phyloP scores from a whole-genome alignment of 2,797 vertebrate genomes.

The Euthynnus affinis region DNA sequence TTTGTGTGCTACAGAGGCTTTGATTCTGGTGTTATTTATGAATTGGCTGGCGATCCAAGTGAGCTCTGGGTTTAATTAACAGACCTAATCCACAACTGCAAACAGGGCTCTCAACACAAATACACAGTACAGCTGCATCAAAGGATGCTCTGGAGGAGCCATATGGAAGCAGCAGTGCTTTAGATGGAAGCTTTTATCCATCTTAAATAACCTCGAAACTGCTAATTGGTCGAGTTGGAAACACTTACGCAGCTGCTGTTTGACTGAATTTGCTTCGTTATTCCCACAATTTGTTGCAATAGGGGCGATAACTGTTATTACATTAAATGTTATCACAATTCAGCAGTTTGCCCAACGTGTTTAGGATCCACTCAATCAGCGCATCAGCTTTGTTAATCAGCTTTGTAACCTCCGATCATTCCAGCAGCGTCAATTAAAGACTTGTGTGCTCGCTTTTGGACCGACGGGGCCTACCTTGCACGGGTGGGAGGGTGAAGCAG shows the following conservation, averaged over 20 bases:
- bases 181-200: constrained; percentile 27
- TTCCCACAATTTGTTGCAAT: neutral
- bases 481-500: constrained; percentile 73
- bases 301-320: neutral
- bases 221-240: constrained; percentile 17
- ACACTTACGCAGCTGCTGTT: constrained; percentile 17
- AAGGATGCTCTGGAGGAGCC: constrained; percentile 48
- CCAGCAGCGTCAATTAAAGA: neutral
- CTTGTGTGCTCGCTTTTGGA: neutral
- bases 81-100: constrained; percentile 65
- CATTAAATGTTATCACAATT: neutral
- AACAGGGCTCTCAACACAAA: constrained; percentile 60
- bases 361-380: neutral
- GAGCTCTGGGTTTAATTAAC: constrained; percentile 74
- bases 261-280: neutral
- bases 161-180: constrained; percentile 41
- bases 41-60: constrained; percentile 56
- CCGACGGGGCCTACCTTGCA: constrained; percentile 76
- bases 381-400: neutral
- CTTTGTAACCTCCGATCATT: neutral
- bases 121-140: constrained; percentile 53
- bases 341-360: neutral
- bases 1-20: constrained; percentile 59
- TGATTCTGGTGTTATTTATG: constrained; percentile 75
- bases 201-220: constrained; percentile 23